These are phyloP conservation scores for Leptinotarsa haldemani DNA, from an alignment of 2,888 invertebrate species.

Conservation along the genomic window DNA sequence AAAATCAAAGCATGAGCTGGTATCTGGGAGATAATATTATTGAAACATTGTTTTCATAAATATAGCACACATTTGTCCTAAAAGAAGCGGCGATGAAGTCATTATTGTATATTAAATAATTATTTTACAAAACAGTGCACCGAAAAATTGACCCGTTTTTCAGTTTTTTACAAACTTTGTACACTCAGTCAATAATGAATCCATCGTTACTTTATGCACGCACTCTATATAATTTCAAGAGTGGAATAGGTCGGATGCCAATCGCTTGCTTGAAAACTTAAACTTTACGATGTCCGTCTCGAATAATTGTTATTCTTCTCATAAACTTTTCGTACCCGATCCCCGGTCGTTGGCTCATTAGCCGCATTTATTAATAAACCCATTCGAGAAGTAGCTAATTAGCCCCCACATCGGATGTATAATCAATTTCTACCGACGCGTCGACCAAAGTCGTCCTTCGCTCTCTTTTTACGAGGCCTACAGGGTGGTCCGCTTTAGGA, in stretches of 20 bases:
- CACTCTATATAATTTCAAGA: not conserved
- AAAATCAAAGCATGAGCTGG: too few relatives aligned
- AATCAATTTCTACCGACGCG: conserved; percentile 51
- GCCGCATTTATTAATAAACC: conserved; percentile 52
- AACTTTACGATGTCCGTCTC: conserved; percentile 4
- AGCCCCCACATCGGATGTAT: conserved; percentile 45
- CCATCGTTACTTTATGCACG: too few relatives aligned
- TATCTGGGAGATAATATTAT: too few relatives aligned
- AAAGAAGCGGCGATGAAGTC: too few relatives aligned
- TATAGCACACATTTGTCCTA: too few relatives aligned
- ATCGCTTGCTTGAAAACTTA: not conserved
- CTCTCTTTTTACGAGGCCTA: conserved; percentile 54
- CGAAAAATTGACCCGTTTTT: too few relatives aligned
- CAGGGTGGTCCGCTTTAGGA: conserved; percentile 28
- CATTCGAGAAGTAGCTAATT: conserved; percentile 51
- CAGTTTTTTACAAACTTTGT: too few relatives aligned
- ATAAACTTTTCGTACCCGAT: conserved; percentile 20
- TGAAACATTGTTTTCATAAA: too few relatives aligned
- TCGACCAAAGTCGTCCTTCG: conserved; percentile 3
- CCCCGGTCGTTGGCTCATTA: conserved; percentile 46
- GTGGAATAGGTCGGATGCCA: not conserved
- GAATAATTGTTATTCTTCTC: conserved; percentile 18
- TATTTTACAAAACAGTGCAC: too few relatives aligned
- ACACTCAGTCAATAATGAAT: too few relatives aligned
- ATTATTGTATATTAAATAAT: too few relatives aligned